phyloP scores from a whole-genome alignment of 2,113 vertebrate genomes.

The Protobothrops mucrosquamatus region DNA sequence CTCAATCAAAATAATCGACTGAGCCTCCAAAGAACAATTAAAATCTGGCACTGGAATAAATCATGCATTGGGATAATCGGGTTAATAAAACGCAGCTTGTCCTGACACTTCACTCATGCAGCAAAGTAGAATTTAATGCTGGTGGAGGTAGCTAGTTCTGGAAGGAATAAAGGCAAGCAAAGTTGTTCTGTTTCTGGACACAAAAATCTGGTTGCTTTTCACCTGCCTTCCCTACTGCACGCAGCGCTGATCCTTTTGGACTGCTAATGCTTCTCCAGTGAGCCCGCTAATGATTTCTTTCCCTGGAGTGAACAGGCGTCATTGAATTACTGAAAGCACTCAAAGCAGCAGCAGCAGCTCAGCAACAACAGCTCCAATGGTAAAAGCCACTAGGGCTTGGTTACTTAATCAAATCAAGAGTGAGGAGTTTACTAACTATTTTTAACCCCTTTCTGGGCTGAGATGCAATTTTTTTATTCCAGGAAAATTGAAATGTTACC shows the following conservation, averaged over 20 bases:
- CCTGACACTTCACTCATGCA: constrained; percentile 80
- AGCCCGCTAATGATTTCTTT: constrained; percentile 75
- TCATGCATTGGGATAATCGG: constrained; percentile 82
- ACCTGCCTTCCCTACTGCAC: constrained; percentile 56
- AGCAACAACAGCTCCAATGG: constrained; percentile 59
- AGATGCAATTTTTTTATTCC: neutral
- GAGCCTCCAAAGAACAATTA: constrained; percentile 84
- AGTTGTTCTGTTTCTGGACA: constrained; percentile 33
- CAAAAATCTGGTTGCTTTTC: constrained; percentile 61
- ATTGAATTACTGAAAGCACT: constrained; percentile 74
- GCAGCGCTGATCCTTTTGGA: constrained; percentile 51
- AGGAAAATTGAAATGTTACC: neutral
- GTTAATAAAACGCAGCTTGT: constrained; percentile 86
- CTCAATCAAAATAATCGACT: constrained; percentile 81
- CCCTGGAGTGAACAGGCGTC: constrained; percentile 72
- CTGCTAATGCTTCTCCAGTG: constrained; percentile 69
- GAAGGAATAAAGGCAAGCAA: constrained; percentile 47
- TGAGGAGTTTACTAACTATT: constrained; percentile 56
- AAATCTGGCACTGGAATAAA: constrained; percentile 84
- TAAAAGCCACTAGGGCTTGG: constrained; percentile 63
- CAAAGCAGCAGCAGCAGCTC: constrained; percentile 56
- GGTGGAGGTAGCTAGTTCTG: constrained; percentile 57
- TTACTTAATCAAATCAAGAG: constrained; percentile 70
- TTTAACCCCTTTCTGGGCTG: constrained; percentile 53
- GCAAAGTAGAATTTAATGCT: constrained; percentile 76